Percentiles rank a stretch among this genome's conserved stretches.
Conservation (phyloP, 2,113 vertebrate genomes). For the Camelus bactrianus region DNA sequence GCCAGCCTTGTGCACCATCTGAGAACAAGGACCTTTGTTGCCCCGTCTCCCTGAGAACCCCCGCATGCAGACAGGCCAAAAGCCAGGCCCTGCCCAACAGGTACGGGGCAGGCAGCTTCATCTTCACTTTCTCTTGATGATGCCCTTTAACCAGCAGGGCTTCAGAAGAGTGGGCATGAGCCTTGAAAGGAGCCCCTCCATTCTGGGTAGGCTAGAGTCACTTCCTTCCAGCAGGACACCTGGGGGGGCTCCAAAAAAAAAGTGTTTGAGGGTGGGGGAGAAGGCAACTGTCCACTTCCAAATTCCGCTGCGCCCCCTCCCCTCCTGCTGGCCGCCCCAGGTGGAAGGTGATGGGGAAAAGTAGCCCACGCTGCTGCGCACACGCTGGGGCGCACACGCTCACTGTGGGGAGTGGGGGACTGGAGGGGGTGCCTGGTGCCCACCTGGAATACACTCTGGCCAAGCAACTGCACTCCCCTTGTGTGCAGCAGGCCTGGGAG, state of each 20-base stretch:
- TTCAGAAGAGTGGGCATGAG: background rate
- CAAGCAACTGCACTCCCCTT: background rate
- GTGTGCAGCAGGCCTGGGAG: background rate
- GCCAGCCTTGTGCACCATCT: background rate
- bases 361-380: background rate
- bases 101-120: background rate
- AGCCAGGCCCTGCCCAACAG: background rate
- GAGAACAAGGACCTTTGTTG: background rate
- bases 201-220: background rate
- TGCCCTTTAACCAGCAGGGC: background rate
- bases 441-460: background rate
- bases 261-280: background rate
- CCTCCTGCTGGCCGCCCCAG: accelerated
- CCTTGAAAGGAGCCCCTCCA: background rate
- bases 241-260: background rate
- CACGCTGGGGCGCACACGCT: background rate
- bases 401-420: background rate
- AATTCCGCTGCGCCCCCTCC: background rate
- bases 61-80: background rate
- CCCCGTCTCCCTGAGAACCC: background rate
- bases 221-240: background rate
- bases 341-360: background rate
- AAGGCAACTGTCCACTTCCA: background rate
- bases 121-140: background rate
- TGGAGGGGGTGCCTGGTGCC: background rate